phyloP scores from a whole-genome alignment of 2,113 vertebrate species.

The Catharus bicknelli region DNA sequence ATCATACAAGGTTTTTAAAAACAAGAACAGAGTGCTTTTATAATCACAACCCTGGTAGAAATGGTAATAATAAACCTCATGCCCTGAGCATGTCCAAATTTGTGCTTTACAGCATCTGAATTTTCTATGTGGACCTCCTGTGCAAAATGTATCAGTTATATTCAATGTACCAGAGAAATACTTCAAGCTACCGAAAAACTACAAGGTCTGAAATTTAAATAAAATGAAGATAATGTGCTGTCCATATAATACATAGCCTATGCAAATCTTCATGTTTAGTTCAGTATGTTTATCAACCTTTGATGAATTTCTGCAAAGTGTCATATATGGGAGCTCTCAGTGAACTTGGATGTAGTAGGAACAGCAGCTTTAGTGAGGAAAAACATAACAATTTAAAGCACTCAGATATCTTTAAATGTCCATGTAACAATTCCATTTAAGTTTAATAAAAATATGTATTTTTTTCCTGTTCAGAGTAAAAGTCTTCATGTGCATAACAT shows the following conservation, averaged over 20 bases:
- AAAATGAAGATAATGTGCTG: not conserved
- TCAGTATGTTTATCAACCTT: not conserved
- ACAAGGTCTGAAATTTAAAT: not conserved
- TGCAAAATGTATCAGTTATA: not conserved
- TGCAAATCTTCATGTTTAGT: not conserved
- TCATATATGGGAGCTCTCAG: not conserved
- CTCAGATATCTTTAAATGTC: not conserved
- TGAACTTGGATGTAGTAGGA: not conserved
- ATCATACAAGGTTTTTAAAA: not conserved
- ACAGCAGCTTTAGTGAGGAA: not conserved
- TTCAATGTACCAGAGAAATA: not conserved
- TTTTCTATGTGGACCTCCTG: not conserved
- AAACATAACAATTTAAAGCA: not conserved
- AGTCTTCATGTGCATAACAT: not conserved
- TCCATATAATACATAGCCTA: not conserved
- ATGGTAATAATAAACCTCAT: not conserved
- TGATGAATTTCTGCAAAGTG: not conserved
- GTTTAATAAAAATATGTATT: not conserved
- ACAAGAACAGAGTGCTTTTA: not conserved
- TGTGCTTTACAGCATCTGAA: not conserved
- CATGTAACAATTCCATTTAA: not conserved
- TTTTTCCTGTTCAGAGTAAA: not conserved
- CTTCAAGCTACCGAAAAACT: not conserved
- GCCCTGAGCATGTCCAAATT: not conserved
- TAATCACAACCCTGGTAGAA: not conserved